Evolutionary conservation across 2,113 vertebrate species (phyloP).

Genomic region (Halcyon malimbica): DNA sequence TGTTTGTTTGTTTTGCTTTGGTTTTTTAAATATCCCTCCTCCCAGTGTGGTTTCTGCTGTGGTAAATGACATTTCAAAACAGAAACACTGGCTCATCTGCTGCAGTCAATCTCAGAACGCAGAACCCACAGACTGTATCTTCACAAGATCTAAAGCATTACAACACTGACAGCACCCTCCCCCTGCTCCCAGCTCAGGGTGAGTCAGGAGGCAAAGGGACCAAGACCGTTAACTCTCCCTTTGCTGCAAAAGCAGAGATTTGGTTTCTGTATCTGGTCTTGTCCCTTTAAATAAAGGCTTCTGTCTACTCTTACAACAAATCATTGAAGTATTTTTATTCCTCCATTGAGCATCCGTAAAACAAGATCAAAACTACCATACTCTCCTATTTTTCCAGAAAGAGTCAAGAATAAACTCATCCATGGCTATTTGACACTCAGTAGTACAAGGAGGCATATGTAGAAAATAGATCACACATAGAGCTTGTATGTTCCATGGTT

Average conservation of each 20-base stretch:
- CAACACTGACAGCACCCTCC: neutral
- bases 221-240: neutral
- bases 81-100: slow-evolving; percentile 1
- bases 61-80: slow-evolving; percentile 16
- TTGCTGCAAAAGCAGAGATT: slow-evolving; percentile 7
- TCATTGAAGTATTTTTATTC: neutral
- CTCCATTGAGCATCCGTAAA: neutral
- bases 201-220: neutral
- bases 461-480: neutral
- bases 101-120: slow-evolving; percentile 14
- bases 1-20: neutral
- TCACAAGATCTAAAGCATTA: slow-evolving; percentile 16
- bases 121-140: slow-evolving; percentile 33
- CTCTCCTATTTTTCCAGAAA: neutral
- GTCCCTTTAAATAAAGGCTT: neutral
- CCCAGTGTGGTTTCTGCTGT: slow-evolving; percentile 24
- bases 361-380: neutral
- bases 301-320: neutral
- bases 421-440: accelerated
- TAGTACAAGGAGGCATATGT: accelerated
- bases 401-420: neutral
- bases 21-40: neutral
- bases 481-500: neutral
- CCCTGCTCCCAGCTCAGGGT: neutral
- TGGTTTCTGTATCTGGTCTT: neutral